phyloP scores from a whole-genome alignment of 2,113 vertebrate genomes.

The Varanus komodoensis region DNA sequence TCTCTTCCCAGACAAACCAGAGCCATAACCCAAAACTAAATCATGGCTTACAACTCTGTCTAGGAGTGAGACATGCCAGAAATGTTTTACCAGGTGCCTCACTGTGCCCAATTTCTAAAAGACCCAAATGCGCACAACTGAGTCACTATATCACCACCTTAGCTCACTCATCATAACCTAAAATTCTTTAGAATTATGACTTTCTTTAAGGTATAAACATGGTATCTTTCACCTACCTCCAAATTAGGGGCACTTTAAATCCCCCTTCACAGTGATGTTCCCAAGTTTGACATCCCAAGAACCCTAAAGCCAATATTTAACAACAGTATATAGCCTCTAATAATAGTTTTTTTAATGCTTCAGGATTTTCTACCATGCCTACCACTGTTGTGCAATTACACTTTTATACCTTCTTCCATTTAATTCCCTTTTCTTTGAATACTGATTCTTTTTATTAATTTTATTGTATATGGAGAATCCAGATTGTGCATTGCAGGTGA shows the following conservation, averaged over 20 bases:
- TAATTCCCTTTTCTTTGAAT: constrained; percentile 46
- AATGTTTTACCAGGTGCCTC: no score
- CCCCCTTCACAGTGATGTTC: not conserved
- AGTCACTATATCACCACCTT: no score
- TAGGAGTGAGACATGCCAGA: no score
- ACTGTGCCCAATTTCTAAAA: no score
- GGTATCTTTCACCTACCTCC: not conserved
- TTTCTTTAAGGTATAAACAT: no score
- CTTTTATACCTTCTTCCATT: constrained; percentile 27
- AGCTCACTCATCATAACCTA: no score
- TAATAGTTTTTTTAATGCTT: constrained; percentile 16
- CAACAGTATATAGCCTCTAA: not conserved
- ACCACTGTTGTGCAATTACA: constrained; percentile 11
- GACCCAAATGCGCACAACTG: no score
- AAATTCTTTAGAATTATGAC: no score
- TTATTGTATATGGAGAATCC: not conserved
- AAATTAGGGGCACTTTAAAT: not conserved
- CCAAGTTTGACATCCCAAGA: no score
- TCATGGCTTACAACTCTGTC: no score
- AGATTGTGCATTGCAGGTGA: not conserved
- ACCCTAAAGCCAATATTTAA: not conserved
- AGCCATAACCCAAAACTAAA: no score
- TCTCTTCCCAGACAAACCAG: no score
- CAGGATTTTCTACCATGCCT: constrained; percentile 27
- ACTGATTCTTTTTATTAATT: constrained; percentile 11